Evolutionary conservation across 1,140 invertebrate genomes (phyloP).

Genomic region (Drosophila dunni): DNA sequence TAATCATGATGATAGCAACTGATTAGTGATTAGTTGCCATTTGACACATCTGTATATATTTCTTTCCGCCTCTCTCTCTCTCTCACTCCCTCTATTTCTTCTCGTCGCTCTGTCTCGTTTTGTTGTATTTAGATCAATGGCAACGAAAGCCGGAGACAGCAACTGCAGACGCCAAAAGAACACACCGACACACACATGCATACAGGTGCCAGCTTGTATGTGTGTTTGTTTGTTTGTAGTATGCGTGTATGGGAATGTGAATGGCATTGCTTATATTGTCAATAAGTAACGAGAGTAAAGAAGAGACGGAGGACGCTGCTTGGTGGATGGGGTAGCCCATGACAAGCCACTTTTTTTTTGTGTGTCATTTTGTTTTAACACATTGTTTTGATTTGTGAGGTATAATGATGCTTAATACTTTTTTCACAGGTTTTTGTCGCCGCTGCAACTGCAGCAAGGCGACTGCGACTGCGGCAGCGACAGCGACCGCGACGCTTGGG

Average conservation of each 20-base stretch:
- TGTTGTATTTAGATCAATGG: conserved; percentile 22
- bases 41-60: conserved; percentile 55
- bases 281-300: conserved; percentile 40
- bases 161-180: conserved; percentile 7
- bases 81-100: not conserved
- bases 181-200: conserved; percentile 30
- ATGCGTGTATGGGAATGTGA: conserved; percentile 58
- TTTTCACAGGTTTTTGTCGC: conserved; percentile 20
- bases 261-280: conserved; percentile 47
- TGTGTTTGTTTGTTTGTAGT: conserved; percentile 32
- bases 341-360: conserved; percentile 44
- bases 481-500: not conserved
- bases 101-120: not conserved
- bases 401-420: conserved; percentile 63
- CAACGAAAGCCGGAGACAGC: conserved; percentile 12
- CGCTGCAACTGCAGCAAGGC: not conserved
- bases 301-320: not conserved
- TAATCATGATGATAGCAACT: conserved; percentile 42
- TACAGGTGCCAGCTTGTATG: not conserved
- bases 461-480: not conserved
- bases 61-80: not conserved
- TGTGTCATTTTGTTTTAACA: conserved; percentile 16
- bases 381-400: conserved; percentile 33
- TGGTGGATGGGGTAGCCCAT: conserved; percentile 11
- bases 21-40: conserved; percentile 77